Evolutionary conservation across 2,113 vertebrate genomes (phyloP), one percentile per base, ranked within the genome.

Genomic region (Scolopax mira): DNA sequence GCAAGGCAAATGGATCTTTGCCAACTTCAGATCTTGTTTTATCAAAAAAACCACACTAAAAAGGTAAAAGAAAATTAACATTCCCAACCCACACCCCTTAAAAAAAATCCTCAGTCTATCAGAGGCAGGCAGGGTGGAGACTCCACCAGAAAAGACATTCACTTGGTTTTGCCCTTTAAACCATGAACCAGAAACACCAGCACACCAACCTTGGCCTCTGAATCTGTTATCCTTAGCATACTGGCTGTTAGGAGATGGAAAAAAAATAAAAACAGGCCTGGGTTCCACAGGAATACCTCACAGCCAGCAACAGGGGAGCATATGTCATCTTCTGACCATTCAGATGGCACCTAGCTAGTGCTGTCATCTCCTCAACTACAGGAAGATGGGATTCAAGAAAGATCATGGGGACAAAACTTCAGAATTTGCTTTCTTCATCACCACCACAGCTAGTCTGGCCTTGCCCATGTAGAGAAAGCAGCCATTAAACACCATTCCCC

Each of bases 291-390:
- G 13, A 72, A 64, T 6, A 41, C 3, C 57, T 14, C 22, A 44
- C 2, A 48, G 18, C 3, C 31, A 67, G 52, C 11, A 46, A 18
- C 6, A 8, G 27, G 11, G 16, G 10, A 60, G 3, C 5, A 9
- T 9, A 9, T 15, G 6, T 46, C 42, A 41, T 44, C 41, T 33
- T 54, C 86, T 78, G 70, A 21, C 11, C 10, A 1, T 2, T 2
- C 52, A 72, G n/a, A 44, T 6, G 13, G 22, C 22, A 73, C 21
- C 16, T 7, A 65, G 7, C 10, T 35, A 23, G 24, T 14, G 22
- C 48, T 44, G 22, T 14, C 37, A 55, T 24, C 42, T 72, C 28
- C 16, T 6, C 39, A 67, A 0, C 9, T n/a, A 24, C 0, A 1
- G 46, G 11, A 61, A 75, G 16, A n/a, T 19, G 6, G 12, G 13